phyloP scores from a whole-genome alignment of 2,888 invertebrate species.

The Thelaira solivaga region DNA sequence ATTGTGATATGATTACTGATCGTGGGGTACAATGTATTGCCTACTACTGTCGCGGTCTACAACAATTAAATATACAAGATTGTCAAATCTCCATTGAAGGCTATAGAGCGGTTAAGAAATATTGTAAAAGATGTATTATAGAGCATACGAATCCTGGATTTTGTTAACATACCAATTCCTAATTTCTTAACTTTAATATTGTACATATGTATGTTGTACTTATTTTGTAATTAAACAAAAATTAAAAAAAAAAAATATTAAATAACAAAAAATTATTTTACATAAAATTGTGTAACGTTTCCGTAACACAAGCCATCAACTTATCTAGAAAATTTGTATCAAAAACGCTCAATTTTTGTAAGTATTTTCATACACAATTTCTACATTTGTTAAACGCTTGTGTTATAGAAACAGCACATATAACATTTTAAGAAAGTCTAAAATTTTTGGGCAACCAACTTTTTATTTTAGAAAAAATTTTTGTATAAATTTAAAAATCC shows the following conservation, averaged over 20 bases:
- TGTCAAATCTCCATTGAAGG: slow-evolving; percentile 93
- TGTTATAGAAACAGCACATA: too few species aligned
- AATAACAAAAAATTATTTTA: too few species aligned
- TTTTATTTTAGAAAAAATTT: too few species aligned
- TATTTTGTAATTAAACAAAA: neutral
- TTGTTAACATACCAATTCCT: slow-evolving; percentile 78
- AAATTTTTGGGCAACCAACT: too few species aligned
- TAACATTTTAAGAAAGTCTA: too few species aligned
- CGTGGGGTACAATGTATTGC: slow-evolving; percentile 92
- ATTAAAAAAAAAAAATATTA: too few species aligned
- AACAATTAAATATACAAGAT: slow-evolving; percentile 95
- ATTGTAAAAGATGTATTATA: slow-evolving; percentile 94
- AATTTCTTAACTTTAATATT: slow-evolving; percentile 2
- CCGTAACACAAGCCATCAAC: too few species aligned
- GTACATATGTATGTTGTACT: slow-evolving; percentile 8
- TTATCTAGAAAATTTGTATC: too few species aligned
- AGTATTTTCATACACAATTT: too few species aligned
- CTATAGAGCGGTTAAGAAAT: slow-evolving; percentile 93
- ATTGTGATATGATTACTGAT: slow-evolving; percentile 94
- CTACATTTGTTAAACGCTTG: too few species aligned
- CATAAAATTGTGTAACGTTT: too few species aligned
- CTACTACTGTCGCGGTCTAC: slow-evolving; percentile 91
- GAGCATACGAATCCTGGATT: slow-evolving; percentile 97
- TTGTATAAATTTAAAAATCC: slow-evolving; percentile 38
- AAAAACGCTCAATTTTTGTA: too few species aligned